Evolutionary conservation across 2,888 invertebrate genomes (phyloP), one percentile per base, ranked within the genome.

Genomic region (Temnothorax unifasciatus): DNA sequence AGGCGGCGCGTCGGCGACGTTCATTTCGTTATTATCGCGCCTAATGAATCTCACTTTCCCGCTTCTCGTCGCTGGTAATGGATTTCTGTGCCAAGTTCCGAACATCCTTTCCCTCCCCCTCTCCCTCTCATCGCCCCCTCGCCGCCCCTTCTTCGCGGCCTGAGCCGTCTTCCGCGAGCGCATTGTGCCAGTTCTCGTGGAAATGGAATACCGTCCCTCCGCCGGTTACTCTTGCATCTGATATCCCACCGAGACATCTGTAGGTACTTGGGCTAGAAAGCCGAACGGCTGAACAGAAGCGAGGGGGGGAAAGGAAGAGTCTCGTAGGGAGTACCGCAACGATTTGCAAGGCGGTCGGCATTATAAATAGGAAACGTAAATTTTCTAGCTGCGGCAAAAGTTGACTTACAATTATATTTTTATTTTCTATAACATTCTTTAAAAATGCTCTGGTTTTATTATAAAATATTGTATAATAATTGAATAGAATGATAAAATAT

Each of bases 21-120:
- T 92, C 92, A 88, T 92, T 92, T 92, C 89, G 90, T 92, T 92
- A 92, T 92, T 92, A 92, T 92, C 92, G 74, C 86, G 88, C 88
- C 91, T 92, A 92, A 92, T 92, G 92, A 92, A 92, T 92, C 92
- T 92, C 86, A 81, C 85, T 79, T 84, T 63, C 79, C 34, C 84
- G 41, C 47, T 82, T 73, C 87, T 76, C 83, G 66, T 85, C 87
- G 86, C 87, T 84, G 88, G 90, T 92, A 92, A 92, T 92, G 92
- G 91, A 92, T 92, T 92, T 92, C 90, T 91, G 87, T 91, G 87
- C 86, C 89, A 92, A 92, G 88, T 92, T 92, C 82, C 85, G 84
- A 77, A 54, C 73, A 79, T 77, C 34, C 85, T 84, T 81, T 82
- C 84, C 82, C 75, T 76, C 75, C 44, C 47, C 2, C 34, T 34